Base-by-base conservation (phyloP, 2,113 vertebrate species). In the Tupaia tana region DNA sequence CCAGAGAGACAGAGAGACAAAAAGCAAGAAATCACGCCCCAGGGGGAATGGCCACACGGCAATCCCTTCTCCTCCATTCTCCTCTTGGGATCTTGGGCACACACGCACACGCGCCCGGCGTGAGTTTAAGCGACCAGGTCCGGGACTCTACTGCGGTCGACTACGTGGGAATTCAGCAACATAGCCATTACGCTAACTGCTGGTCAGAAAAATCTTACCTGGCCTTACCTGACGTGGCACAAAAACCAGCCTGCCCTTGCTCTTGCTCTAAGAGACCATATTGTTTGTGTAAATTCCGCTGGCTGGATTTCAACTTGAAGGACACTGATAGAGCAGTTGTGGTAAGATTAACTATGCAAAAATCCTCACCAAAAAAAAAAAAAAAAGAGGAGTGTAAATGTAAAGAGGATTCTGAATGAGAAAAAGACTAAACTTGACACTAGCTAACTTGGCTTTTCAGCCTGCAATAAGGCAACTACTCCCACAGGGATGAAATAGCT, bases 221-320 rank as follows among this genome's bases (percentile, higher is more conserved):
- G 43, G 43, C 43, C 14, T 94, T 63, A 54, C 56, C 27, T 81
- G 74, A 22, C 1, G 3, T 64, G 63, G 9, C 58, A 69, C 25
- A 80, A 69, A 69, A 78, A 4, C 3, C 5, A 54, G 61, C 13
- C 9, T 89, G 25, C 19, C 20, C 22, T 43, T 43, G 58, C 11
- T 1, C 9, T 94, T 83, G 69, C 43, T 91, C 25, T 83, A 29
- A 9, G 94, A 63, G 34, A 70, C 54, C 25, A 15, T 16, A 61
- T 29, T 25, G 8, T 67, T 22, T 71, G 58, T 86, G 13, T 70
- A 85, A 29, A 90, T 86, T 90, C 88, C 83, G 58, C 54, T 89
- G 43, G 43, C 43, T 93, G 15, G 52, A 31, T 95, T 91, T 91
- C 24, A 25, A 82, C 25, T 67, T 73, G 56, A 95, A 92, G n/a